Evolutionary conservation across 2,113 vertebrate genomes (phyloP).

Genomic region (Progne subis): DNA sequence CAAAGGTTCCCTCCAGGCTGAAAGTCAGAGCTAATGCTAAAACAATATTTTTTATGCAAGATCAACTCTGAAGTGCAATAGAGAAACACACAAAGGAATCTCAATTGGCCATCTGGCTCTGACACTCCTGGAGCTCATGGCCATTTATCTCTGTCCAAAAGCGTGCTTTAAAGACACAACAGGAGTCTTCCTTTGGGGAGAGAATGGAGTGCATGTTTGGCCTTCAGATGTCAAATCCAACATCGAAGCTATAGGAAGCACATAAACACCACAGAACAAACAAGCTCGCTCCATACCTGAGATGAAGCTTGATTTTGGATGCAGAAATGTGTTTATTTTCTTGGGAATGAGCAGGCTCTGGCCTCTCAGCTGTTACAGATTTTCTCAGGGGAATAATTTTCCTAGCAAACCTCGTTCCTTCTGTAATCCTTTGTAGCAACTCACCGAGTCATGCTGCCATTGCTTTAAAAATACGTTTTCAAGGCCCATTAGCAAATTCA

Average conservation of each 20-base stretch:
- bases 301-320: background rate
- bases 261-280: background rate
- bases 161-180: background rate
- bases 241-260: background rate
- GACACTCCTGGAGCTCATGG: background rate
- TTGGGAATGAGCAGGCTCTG: conserved; percentile 6
- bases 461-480: conserved; percentile 69
- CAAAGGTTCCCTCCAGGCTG: background rate
- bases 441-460: conserved; percentile 38
- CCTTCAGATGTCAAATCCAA: background rate
- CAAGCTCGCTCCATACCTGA: background rate
- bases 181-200: background rate
- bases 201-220: background rate
- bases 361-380: conserved; percentile 19
- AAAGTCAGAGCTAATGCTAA: background rate
- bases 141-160: conserved; percentile 49
- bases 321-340: conserved; percentile 30
- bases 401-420: conserved; percentile 31
- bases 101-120: conserved; percentile 25
- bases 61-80: background rate
- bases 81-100: background rate
- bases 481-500: conserved; percentile 79
- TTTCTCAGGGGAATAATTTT: conserved; percentile 16
- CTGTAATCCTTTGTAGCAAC: conserved; percentile 42
- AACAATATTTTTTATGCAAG: conserved; percentile 8